phyloP scores from a whole-genome alignment of 2,113 vertebrate species.

The Callipepla squamata region DNA sequence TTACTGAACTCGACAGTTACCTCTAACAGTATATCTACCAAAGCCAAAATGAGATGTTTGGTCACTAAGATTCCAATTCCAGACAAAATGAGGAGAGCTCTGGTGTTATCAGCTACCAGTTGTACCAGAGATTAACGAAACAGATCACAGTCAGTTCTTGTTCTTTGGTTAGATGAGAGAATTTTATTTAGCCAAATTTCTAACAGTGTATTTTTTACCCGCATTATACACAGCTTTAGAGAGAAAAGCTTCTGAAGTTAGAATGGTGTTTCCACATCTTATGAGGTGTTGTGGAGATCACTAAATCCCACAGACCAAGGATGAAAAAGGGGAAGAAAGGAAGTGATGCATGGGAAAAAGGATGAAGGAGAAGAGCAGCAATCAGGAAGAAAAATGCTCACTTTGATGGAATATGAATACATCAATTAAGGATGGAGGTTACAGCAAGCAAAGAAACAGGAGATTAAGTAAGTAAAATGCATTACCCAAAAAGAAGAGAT shows the following conservation, averaged over 20 bases:
- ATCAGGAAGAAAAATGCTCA: not conserved
- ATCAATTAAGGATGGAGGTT: not conserved
- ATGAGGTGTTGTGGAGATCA: not conserved
- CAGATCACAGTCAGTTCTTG: not conserved
- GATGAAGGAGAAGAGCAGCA: not conserved
- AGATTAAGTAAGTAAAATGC: not conserved
- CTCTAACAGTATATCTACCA: not conserved
- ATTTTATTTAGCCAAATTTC: not conserved
- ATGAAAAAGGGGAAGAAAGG: not conserved
- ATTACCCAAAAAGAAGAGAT: not conserved
- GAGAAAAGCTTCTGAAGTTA: not conserved
- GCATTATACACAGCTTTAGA: not conserved
- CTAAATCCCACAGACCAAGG: not conserved
- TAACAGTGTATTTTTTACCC: not conserved
- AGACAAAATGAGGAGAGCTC: not conserved
- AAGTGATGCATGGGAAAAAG: not conserved
- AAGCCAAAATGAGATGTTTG: not conserved
- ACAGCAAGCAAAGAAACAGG: not conserved
- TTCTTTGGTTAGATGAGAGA: not conserved
- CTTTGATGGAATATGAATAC: not conserved
- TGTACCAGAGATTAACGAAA: not conserved
- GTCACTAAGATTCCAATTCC: not conserved
- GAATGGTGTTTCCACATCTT: not conserved
- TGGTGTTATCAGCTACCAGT: not conserved
- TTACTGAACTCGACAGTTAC: not conserved